A percentile compares a stretch with the other conserved stretches of the same genome.
These are phyloP conservation scores for Laspeyria flexula DNA, from an alignment of 2,888 invertebrate genomes.

Conservation along the genomic window DNA sequence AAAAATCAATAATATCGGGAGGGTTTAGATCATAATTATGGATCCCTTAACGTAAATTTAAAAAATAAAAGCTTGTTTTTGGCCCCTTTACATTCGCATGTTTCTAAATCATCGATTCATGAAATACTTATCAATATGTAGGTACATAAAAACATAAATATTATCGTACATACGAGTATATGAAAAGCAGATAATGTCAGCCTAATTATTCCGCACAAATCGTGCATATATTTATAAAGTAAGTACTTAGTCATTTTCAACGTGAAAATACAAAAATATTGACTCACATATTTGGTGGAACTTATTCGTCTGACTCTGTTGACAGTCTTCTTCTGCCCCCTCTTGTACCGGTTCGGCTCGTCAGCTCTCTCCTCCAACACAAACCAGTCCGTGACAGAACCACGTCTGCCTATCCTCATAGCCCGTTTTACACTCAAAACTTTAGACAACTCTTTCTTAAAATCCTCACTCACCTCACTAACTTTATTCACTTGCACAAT, in stretches of 20 bases:
- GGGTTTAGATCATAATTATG: too few species aligned
- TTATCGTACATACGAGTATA: too few species aligned
- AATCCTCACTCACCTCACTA: slow-evolving; percentile 73
- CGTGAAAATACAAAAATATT: slow-evolving; percentile 25
- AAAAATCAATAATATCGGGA: too few species aligned
- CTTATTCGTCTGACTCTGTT: slow-evolving; percentile 77
- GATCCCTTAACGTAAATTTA: too few species aligned
- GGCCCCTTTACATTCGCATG: too few species aligned
- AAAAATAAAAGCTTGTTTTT: too few species aligned
- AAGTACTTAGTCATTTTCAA: not conserved
- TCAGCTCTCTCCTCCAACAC: slow-evolving; percentile 68
- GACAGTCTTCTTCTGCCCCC: slow-evolving; percentile 71
- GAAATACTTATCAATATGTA: too few species aligned
- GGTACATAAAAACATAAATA: too few species aligned
- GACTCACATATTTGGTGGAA: slow-evolving; percentile 83
- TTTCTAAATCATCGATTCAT: too few species aligned
- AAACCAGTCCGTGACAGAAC: slow-evolving; percentile 81
- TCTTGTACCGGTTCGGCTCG: slow-evolving; percentile 67
- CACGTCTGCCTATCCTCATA: slow-evolving; percentile 58
- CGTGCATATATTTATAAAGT: too few species aligned
- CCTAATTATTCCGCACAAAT: too few species aligned
- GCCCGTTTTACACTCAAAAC: slow-evolving; percentile 61
- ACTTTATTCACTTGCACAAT: slow-evolving; percentile 72
- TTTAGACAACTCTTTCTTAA: slow-evolving; percentile 68
- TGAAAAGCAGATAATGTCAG: too few species aligned